These are phyloP conservation scores for Prionace glauca DNA, from an alignment of 2,797 vertebrate genomes.

Conservation along the genomic window DNA sequence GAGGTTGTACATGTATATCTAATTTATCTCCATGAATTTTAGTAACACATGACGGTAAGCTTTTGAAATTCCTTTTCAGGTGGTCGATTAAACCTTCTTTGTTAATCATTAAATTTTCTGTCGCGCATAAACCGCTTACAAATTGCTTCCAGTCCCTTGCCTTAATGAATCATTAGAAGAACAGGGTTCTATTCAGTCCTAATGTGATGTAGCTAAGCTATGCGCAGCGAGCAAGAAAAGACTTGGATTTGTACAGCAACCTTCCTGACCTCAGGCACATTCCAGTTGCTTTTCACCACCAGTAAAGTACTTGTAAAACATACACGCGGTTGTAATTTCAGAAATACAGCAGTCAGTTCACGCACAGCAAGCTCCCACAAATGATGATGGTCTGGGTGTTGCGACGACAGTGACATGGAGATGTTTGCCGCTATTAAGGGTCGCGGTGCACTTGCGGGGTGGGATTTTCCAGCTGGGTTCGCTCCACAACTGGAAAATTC, in stretches of 20 bases:
- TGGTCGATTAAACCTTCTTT: background rate
- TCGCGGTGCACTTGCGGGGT: no score
- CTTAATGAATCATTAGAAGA: background rate
- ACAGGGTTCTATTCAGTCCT: background rate
- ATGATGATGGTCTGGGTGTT: background rate
- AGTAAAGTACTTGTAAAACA: background rate
- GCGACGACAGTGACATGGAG: no score
- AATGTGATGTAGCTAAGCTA: background rate
- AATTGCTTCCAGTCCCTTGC: background rate
- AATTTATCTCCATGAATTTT: background rate
- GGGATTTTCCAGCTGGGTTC: no score
- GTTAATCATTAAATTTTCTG: background rate
- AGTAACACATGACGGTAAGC: background rate
- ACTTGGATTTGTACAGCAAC: background rate
- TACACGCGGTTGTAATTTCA: background rate
- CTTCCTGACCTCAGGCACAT: background rate
- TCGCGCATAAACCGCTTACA: background rate
- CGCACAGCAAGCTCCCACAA: background rate
- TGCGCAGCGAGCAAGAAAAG: background rate
- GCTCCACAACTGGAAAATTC: no score
- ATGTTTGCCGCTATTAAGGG: no score
- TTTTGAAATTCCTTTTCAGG: conserved; percentile 7
- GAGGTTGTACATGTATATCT: background rate
- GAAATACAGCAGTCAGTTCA: background rate
- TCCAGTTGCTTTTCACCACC: background rate